These are phyloP conservation scores for Callitettix versicolor DNA, from an alignment of 1,140 invertebrate genomes.

Conservation along the genomic window DNA sequence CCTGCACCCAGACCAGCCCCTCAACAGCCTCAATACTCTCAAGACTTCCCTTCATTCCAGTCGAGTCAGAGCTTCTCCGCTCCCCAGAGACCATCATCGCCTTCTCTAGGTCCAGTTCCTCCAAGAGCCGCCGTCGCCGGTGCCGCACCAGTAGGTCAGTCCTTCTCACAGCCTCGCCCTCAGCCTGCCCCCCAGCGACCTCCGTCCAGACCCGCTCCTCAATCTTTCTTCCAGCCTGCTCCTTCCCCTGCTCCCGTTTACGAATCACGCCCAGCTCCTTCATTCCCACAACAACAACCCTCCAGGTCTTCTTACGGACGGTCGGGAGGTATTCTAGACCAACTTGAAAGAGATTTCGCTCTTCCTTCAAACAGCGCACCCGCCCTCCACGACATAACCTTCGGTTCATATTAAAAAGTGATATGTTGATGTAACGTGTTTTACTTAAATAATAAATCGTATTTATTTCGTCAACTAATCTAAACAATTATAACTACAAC, in stretches of 20 bases:
- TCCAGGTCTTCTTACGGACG: slow-evolving; percentile 31
- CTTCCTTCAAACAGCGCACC: slow-evolving; percentile 53
- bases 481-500: no score
- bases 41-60: slow-evolving; percentile 6
- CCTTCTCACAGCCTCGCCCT: slow-evolving; percentile 16
- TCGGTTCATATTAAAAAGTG: slow-evolving; percentile 33
- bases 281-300: background rate
- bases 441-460: no score
- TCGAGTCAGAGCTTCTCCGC: slow-evolving; percentile 11
- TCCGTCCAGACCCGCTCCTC: background rate
- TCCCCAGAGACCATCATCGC: slow-evolving; percentile 8
- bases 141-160: slow-evolving; percentile 14
- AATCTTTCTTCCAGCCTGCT: slow-evolving; percentile 9
- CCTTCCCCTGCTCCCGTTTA: slow-evolving; percentile 24
- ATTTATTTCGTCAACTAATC: no score
- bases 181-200: slow-evolving; percentile 7
- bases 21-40: slow-evolving; percentile 11
- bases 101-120: slow-evolving; percentile 15
- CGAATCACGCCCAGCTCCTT: slow-evolving; percentile 1
- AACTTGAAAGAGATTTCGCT: slow-evolving; percentile 67
- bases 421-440: no score
- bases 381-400: slow-evolving; percentile 66
- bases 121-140: slow-evolving; percentile 16
- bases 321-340: slow-evolving; percentile 59
- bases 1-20: slow-evolving; percentile 26